Conservation (phyloP, 2,797 vertebrate species). For the Holocentrus rufus region DNA sequence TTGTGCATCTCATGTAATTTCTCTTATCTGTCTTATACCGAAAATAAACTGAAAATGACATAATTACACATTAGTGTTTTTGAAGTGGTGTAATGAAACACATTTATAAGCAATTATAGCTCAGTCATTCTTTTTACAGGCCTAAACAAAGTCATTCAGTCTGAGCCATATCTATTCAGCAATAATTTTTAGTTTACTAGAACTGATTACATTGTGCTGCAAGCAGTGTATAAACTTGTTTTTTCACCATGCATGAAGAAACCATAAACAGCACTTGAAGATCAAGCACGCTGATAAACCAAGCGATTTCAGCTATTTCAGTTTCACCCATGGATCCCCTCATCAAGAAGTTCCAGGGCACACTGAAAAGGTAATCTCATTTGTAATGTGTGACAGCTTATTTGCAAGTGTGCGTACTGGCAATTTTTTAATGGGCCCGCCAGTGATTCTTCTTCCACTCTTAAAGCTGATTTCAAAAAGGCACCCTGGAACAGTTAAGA, state of each 20-base stretch:
- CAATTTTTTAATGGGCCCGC: constrained; percentile 81
- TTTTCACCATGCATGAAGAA: constrained; percentile 73
- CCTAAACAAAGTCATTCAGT: constrained; percentile 50
- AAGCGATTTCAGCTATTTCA: constrained; percentile 78
- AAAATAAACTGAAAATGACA: constrained; percentile 22
- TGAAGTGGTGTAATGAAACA: constrained; percentile 41
- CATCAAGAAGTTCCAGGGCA: constrained; percentile 80
- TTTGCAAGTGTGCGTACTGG: constrained; percentile 82
- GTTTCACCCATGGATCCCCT: constrained; percentile 73
- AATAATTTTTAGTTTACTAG: constrained; percentile 70
- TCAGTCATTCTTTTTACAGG: constrained; percentile 47
- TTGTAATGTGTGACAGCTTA: constrained; percentile 87
- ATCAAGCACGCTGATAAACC: constrained; percentile 81
- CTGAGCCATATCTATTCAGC: constrained; percentile 66
- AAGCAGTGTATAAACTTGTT: constrained; percentile 77
- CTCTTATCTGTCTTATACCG: constrained; percentile 34
- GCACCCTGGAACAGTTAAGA: constrained; percentile 81
- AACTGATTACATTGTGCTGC: constrained; percentile 81
- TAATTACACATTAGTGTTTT: constrained; percentile 43
- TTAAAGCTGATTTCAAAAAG: constrained; percentile 82
- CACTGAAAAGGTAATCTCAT: constrained; percentile 86
- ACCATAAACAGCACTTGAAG: constrained; percentile 78
- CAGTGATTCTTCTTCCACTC: constrained; percentile 75
- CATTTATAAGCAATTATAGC: constrained; percentile 43
- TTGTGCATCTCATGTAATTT: constrained; percentile 27